Conservation (phyloP, 2,113 vertebrate species). For the Falcunculus frontatus region DNA sequence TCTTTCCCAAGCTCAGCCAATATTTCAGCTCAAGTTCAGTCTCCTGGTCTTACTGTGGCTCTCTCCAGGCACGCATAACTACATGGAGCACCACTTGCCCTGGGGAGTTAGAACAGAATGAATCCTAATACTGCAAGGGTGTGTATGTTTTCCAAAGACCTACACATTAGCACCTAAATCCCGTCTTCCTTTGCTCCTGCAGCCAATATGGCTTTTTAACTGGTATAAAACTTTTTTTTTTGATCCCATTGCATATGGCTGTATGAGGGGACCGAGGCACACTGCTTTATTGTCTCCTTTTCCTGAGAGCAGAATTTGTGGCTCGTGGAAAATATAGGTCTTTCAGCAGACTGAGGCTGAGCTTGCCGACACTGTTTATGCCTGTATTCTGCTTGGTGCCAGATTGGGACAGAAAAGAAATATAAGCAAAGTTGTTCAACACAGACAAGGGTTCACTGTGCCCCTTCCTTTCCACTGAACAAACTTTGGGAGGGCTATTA, state of each 20-base stretch:
- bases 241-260: background rate
- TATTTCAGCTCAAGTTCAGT: background rate
- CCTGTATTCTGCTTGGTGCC: background rate
- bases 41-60: background rate
- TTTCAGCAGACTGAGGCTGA: background rate
- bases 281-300: background rate
- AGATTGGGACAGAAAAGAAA: slow-evolving; percentile 17
- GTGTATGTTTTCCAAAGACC: background rate
- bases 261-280: background rate
- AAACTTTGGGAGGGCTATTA: slow-evolving; percentile 25
- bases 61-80: background rate
- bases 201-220: background rate
- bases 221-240: background rate
- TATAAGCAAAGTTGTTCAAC: slow-evolving; percentile 18
- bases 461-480: slow-evolving; percentile 7
- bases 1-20: background rate
- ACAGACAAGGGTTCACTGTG: slow-evolving; percentile 56
- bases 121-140: background rate
- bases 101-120: background rate
- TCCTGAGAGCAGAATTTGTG: background rate
- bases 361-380: background rate
- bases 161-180: background rate
- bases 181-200: background rate
- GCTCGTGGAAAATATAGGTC: background rate
- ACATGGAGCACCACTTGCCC: accelerated